Evolutionary conservation across 2,888 invertebrate species (phyloP).

Genomic region (Ormyrus nitidulus): DNA sequence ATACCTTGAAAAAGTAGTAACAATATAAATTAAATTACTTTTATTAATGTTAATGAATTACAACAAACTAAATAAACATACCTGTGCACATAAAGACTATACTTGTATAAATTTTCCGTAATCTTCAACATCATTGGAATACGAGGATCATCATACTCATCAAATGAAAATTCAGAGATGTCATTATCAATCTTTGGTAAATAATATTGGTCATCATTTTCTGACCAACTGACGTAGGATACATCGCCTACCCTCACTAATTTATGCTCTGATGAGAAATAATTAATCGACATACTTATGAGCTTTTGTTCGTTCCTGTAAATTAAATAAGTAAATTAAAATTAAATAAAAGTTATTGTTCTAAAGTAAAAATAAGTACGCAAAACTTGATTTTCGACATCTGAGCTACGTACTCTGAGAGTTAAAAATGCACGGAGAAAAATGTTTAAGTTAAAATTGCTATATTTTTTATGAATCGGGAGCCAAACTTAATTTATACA

Average conservation of each 20-base stretch:
- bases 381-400: no score
- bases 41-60: background rate
- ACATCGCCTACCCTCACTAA: background rate
- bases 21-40: background rate
- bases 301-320: no score
- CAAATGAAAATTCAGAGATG: background rate
- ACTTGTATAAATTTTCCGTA: constrained; percentile 31
- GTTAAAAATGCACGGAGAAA: no score
- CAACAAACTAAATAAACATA: background rate
- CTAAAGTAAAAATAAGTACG: no score
- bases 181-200: no score
- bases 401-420: no score
- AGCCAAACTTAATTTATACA: no score
- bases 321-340: no score
- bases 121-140: constrained; percentile 29
- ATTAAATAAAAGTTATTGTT: no score
- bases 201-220: background rate
- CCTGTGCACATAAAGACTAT: constrained; percentile 33
- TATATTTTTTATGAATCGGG: no score
- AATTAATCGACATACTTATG: constrained; percentile 12
- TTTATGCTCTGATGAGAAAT: constrained; percentile 10
- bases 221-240: background rate
- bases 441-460: no score
- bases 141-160: background rate
- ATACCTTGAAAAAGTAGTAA: constrained; percentile 14